A percentile compares a stretch with the other conserved stretches of the same genome.
Evolutionary conservation across 2,888 invertebrate species (phyloP).

Genomic region (Scelioninae gen. 2): DNA sequence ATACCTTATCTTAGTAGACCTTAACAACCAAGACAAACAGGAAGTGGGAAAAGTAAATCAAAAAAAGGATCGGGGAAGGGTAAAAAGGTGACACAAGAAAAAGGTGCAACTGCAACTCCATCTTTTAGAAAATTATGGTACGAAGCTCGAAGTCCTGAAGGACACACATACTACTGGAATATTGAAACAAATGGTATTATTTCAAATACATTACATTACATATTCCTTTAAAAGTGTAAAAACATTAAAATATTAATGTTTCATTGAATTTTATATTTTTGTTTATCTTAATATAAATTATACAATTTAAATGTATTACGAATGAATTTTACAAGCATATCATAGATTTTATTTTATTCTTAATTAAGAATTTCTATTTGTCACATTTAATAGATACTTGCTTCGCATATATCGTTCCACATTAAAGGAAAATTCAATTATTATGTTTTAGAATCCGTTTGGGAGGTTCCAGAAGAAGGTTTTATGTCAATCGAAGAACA

Average conservation of each 20-base stretch:
- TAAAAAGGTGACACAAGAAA: constrained; percentile 69
- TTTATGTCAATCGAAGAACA: constrained; percentile 83
- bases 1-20: constrained; percentile 37
- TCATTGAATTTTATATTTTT: background rate
- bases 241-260: background rate
- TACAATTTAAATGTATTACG: too few species aligned
- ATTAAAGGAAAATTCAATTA: constrained; percentile 31
- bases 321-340: too few species aligned
- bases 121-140: constrained; percentile 81
- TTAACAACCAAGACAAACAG: constrained; percentile 46
- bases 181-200: constrained; percentile 84
- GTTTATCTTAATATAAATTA: too few species aligned
- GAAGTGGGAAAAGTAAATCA: constrained; percentile 63
- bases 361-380: too few species aligned
- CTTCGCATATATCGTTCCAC: too few species aligned
- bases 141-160: constrained; percentile 86
- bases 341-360: too few species aligned
- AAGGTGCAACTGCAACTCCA: constrained; percentile 59
- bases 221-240: background rate
- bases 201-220: constrained; percentile 3
- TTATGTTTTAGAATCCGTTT: constrained; percentile 85
- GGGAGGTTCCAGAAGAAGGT: constrained; percentile 85
- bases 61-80: constrained; percentile 64
- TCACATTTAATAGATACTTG: too few species aligned
- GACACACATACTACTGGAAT: constrained; percentile 91